phyloP scores from a whole-genome alignment of 2,888 invertebrate genomes.

The Watsonalla cultraria region DNA sequence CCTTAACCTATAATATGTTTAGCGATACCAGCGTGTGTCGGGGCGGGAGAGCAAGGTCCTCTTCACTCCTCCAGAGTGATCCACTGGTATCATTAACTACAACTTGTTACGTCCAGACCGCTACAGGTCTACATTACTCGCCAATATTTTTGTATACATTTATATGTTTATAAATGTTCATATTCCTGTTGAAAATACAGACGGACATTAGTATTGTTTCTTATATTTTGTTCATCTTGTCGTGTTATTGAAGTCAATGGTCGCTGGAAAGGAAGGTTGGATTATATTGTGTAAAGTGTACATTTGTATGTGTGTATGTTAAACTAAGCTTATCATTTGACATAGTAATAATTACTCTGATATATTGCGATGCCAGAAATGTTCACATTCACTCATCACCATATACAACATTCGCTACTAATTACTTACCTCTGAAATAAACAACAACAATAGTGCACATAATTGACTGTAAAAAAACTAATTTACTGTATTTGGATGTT shows the following conservation, averaged over 20 bases:
- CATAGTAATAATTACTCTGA: constrained; percentile 14
- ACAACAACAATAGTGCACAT: too few relatives aligned
- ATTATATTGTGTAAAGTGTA: constrained; percentile 27
- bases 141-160: constrained; percentile 24
- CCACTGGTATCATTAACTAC: constrained; percentile 60
- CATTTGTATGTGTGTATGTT: constrained; percentile 9
- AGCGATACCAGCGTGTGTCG: constrained; percentile 59
- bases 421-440: not conserved
- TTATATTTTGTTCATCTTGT: constrained; percentile 22
- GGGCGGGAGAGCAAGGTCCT: constrained; percentile 30
- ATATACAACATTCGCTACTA: not conserved
- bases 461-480: too few relatives aligned
- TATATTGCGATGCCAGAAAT: constrained; percentile 27
- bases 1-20: constrained; percentile 40
- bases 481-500: too few relatives aligned
- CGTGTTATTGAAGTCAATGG: constrained; percentile 23
- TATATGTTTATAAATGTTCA: constrained; percentile 43
- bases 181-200: constrained; percentile 74
- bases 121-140: constrained; percentile 38
- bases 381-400: not conserved
- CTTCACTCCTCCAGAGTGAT: constrained; percentile 40
- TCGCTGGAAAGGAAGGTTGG: constrained; percentile 46
- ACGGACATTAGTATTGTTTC: constrained; percentile 62
- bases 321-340: not conserved
- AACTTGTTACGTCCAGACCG: constrained; percentile 27